Evolutionary conservation across 2,888 invertebrate species (phyloP), one percentile per base, ranked within the genome.

Genomic region (Amphimallon solstitiale): DNA sequence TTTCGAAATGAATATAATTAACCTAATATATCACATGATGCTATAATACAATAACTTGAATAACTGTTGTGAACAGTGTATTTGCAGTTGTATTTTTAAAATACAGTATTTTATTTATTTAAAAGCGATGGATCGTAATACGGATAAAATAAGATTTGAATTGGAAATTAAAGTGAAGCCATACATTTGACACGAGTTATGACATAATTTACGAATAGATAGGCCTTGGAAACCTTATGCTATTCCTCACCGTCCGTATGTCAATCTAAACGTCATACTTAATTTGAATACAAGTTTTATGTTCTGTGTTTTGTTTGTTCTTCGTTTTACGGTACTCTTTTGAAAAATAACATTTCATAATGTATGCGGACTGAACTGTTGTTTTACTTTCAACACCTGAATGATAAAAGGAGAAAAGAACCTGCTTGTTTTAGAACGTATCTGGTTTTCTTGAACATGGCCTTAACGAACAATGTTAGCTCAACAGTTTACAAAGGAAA

Each of bases 221-320:
- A 51, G 35, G 23, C 51, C 51, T 17, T 51, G 51, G 51, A 51
- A 51, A 51, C 34, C 10, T 15, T 4, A 34, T 29, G 15, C 10
- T 10, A 7, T 2, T 17, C 10, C 17, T 17, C 17, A 14, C 46
- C 14, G 12, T 5, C 15, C 14, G 9, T 35, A 51, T 17, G 51
- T 51, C 51, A 51, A 51, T 35, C 10, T 35, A 51, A 51, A 51
- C 34, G 51, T 51, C 51, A 51, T 34, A 34, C 35, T 51, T 51
- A 17, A 15, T 15, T 51, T 4, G 34, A 15, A 10, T 51, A 17
- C 35, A 15, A 35, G 23, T 51, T 51, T 51, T 34, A 17, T 34
- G 15, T 35, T 35, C 51, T 51, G 17, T 3, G 10, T 35, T 14
- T 51, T 51, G 23, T 49, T 49, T 49, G 14, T 49, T 14, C 14